Evolutionary conservation across 1,140 invertebrate species (phyloP), one percentile per base, ranked within the genome.

Genomic region (Steinernema feltiae): DNA sequence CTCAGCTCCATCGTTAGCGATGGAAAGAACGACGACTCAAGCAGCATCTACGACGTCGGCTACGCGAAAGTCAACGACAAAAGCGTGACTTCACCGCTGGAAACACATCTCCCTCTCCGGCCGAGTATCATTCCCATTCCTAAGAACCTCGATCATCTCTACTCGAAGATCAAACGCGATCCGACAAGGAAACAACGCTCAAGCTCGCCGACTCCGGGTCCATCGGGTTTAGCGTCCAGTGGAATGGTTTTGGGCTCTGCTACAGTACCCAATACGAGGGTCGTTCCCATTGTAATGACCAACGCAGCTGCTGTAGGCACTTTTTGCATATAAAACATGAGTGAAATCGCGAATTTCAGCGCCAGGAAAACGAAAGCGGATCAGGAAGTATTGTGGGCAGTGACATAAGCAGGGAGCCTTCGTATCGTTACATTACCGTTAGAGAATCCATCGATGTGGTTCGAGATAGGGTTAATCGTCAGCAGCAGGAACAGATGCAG

Each of bases 351-450:
- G 7, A 7, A n/a, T n/a, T 46, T 46, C 41, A 46, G 41, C 41
- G 41, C n/a, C 41, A 46, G n/a, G 41, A 46, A n/a, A 46, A 46
- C 41, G 41, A 46, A n/a, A 46, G 41, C 41, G 41, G 48, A 48
- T n/a, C 35, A 27, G 72, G 31, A 48, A 69, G 72, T 27, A 71
- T 24, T 35, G 35, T 17, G 15, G 32, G 73, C 2, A 18, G 69
- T 30, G 27, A 31, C 73, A 29, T 46, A 0, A 76, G 74, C 31
- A 15, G 74, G n/a, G 76, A 76, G 69, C 76, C 76, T 15, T 78
- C 76, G 0, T 78, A 78, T 29, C 73, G 74, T 1, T 78, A 78
- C 35, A 71, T 78, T n/a, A 78, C 74, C 7, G 70, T 75, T 29
- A 70, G 76, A 31, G 76, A 53, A 41, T 32, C 24, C 29, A n/a